Evolutionary conservation across 1,140 invertebrate species (phyloP), one percentile per base, ranked within the genome.

Genomic region (Drosophila carrolli): DNA sequence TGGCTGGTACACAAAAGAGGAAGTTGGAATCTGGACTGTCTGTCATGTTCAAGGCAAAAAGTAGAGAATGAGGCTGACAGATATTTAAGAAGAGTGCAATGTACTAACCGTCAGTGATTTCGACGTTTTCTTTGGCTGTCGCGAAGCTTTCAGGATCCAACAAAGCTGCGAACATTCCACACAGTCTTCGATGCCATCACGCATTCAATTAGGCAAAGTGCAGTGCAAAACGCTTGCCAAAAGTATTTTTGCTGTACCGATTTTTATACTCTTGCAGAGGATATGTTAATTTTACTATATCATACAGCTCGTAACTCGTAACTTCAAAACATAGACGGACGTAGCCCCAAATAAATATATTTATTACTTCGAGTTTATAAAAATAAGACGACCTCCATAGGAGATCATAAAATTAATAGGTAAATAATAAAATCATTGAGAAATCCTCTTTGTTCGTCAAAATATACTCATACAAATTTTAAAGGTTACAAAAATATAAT

Each of bases 131-230:
- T 55, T 27, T 50, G 23, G 19, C n/a, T 14, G 6, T n/a, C 27
- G 50, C 35, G 50, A 13, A 11, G 29, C 51, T 40, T 14, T 29
- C 5, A 29, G 7, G 35, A 48, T 29, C 23, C 35, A 11, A 62
- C 37, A 16, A 67, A 32, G 23, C 59, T 4, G 6, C 5, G 16
- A 32, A 47, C 35, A 73, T 60, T 14, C 41, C 35, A 35, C 40
- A 16, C 19, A 40, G 56, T 44, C 10, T 47, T 13, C 40, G 29
- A 16, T 48, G 57, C 23, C 32, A 51, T 27, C 55, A 37, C 19
- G 60, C 48, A 32, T 73, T 78, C 51, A 74, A 79, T 78, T 79
- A 73, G 27, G 40, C 44, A 50, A 57, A 79, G 60, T 75, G 70
- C 77, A 62, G 37, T 4, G 50, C 43, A 47, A 27, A 19, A 32